A percentile compares a stretch with the other conserved stretches of the same genome.
These are phyloP conservation scores for Brachyopa scutellaris DNA, from an alignment of 2,888 invertebrate genomes.

Conservation along the genomic window DNA sequence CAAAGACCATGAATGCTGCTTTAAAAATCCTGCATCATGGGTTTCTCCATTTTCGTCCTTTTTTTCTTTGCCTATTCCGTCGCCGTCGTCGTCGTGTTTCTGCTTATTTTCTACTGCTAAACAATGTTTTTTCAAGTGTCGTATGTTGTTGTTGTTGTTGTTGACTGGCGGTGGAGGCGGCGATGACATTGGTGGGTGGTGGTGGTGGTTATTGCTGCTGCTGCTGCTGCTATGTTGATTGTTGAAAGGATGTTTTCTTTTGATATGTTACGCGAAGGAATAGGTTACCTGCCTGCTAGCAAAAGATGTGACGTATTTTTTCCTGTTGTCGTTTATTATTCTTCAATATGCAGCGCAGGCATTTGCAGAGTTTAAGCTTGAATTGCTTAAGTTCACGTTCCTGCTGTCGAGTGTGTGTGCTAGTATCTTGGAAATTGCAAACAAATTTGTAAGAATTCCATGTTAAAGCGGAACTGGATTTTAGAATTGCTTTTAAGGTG, in stretches of 20 bases:
- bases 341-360: slow-evolving; percentile 14
- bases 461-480: too few species aligned
- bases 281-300: slow-evolving; percentile 8
- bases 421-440: too few species aligned
- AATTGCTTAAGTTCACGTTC: slow-evolving; percentile 48
- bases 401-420: too few species aligned
- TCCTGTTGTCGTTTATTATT: slow-evolving; percentile 26
- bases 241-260: slow-evolving; percentile 71
- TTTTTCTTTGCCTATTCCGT: not conserved
- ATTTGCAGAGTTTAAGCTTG: slow-evolving; percentile 52
- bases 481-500: too few species aligned
- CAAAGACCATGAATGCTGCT: slow-evolving; percentile 67
- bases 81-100: slow-evolving; percentile 43
- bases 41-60: too few species aligned
- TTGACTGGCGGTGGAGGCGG: slow-evolving; percentile 1
- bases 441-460: too few species aligned
- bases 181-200: not conserved
- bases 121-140: slow-evolving; percentile 53
- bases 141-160: slow-evolving; percentile 24
- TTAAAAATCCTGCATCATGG: slow-evolving; percentile 62
- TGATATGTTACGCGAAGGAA: slow-evolving; percentile 64
- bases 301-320: slow-evolving; percentile 57
- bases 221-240: slow-evolving; percentile 47
- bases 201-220: not conserved
- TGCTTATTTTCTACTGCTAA: slow-evolving; percentile 69